Evolutionary conservation across 2,797 vertebrate genomes (phyloP).

Genomic region (Peromyscus eremicus): DNA sequence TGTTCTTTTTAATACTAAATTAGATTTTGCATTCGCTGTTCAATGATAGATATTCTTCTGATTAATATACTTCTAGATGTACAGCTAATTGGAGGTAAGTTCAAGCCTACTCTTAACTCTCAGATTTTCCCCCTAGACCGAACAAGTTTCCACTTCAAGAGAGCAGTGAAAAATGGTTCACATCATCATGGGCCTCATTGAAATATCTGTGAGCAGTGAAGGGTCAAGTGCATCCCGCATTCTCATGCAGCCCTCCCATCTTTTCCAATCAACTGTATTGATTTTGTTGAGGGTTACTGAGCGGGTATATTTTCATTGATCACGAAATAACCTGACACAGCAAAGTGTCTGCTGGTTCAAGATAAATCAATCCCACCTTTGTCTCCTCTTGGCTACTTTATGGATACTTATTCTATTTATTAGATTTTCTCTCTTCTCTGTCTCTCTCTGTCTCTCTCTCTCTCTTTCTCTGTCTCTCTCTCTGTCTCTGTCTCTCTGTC

Average conservation of each 20-base stretch:
- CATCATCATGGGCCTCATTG: slow-evolving; percentile 75
- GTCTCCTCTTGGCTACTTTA: slow-evolving; percentile 93
- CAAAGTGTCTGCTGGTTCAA: slow-evolving; percentile 92
- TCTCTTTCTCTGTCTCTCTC: not conserved
- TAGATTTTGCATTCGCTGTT: slow-evolving; percentile 32
- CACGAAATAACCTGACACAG: slow-evolving; percentile 95
- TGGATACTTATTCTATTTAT: slow-evolving; percentile 94
- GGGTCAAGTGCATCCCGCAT: slow-evolving; percentile 91
- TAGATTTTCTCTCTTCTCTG: slow-evolving; percentile 57
- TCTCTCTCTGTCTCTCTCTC: not conserved
- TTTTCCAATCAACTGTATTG: slow-evolving; percentile 93
- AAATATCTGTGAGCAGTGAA: slow-evolving; percentile 88
- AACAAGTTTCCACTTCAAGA: slow-evolving; percentile 68
- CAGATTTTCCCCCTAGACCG: slow-evolving; percentile 64
- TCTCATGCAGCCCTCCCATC: slow-evolving; percentile 89
- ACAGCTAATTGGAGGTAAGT: not conserved
- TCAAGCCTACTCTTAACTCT: slow-evolving; percentile 67
- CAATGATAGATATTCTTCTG: not conserved
- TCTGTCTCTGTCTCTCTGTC: not conserved
- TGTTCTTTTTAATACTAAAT: slow-evolving; percentile 11
- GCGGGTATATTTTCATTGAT: slow-evolving; percentile 93
- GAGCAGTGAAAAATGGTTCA: slow-evolving; percentile 67
- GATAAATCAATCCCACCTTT: slow-evolving; percentile 95
- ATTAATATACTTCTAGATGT: not conserved
- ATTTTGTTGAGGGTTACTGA: slow-evolving; percentile 94